Conservation (phyloP, 2,113 vertebrate genomes). For the Tragelaphus buxtoni region DNA sequence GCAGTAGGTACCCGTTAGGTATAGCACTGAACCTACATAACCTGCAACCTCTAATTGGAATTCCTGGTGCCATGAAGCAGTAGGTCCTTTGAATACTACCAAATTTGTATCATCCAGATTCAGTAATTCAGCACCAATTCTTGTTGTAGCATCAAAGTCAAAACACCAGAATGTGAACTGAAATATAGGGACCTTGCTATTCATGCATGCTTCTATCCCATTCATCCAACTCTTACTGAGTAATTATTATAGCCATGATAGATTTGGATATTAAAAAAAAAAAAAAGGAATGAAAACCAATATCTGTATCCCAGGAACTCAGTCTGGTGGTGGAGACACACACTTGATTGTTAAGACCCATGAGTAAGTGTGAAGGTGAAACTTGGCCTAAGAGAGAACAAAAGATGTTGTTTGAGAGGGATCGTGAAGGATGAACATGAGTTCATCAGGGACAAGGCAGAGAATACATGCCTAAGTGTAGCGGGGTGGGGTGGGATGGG, state of each 20-base stretch:
- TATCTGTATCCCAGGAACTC: background rate
- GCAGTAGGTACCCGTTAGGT: background rate
- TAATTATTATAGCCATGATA: background rate
- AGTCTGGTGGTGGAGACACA: background rate
- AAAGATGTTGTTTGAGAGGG: background rate
- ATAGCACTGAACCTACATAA: background rate
- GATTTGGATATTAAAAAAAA: background rate
- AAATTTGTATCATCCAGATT: background rate
- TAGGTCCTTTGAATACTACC: background rate
- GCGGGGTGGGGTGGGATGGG: fast-evolving
- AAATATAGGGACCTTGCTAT: background rate
- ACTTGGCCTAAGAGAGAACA: background rate
- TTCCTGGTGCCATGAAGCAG: background rate
- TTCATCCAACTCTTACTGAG: background rate
- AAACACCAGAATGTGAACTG: background rate
- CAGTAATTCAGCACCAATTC: background rate
- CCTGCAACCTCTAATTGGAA: background rate
- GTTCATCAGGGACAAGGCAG: background rate
- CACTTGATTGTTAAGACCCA: background rate
- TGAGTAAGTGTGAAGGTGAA: background rate
- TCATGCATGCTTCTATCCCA: background rate
- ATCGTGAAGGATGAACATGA: background rate
- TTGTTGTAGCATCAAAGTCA: background rate
- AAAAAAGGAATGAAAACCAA: background rate
- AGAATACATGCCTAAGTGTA: background rate